Evolutionary conservation across 1,140 invertebrate species (phyloP).

Genomic region (Zaprionus lachaisei): DNA sequence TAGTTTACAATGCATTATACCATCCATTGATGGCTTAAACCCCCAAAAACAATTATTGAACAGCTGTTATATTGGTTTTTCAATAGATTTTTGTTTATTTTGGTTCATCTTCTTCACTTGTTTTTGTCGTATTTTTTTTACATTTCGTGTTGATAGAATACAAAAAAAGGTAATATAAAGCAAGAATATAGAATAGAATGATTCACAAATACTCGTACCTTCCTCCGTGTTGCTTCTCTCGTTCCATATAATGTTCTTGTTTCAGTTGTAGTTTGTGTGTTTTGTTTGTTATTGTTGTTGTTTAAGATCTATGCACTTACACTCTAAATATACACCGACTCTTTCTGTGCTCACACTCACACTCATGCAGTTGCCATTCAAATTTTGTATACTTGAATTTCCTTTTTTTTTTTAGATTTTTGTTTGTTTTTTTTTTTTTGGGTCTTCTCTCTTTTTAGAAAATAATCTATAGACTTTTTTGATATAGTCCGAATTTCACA

Average conservation of each 20-base stretch:
- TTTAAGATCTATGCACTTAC: slow-evolving; percentile 47
- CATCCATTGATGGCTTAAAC: no score
- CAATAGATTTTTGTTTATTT: slow-evolving; percentile 35
- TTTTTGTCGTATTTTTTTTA: slow-evolving; percentile 32
- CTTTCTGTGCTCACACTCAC: slow-evolving; percentile 18
- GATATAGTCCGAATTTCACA: slow-evolving; percentile 23
- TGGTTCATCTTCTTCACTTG: slow-evolving; percentile 29
- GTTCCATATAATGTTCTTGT: slow-evolving; percentile 19
- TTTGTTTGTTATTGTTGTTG: slow-evolving; percentile 21
- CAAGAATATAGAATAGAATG: slow-evolving; percentile 24
- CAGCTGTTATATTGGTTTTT: not conserved
- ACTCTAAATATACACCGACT: slow-evolving; percentile 40
- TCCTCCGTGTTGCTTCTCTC: slow-evolving; percentile 12
- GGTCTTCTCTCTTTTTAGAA: slow-evolving; percentile 3
- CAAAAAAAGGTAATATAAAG: slow-evolving; percentile 9
- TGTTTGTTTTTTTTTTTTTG: slow-evolving; percentile 1
- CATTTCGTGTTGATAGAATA: slow-evolving; percentile 39
- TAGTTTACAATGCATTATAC: no score
- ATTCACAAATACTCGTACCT: slow-evolving; percentile 52
- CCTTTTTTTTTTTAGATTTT: not conserved
- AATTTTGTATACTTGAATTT: slow-evolving; percentile 4
- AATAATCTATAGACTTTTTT: slow-evolving; percentile 3
- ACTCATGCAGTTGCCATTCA: slow-evolving; percentile 9
- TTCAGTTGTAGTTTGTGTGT: slow-evolving; percentile 14
- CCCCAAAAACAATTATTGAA: no score